phyloP scores from a whole-genome alignment of 1,140 invertebrate genomes.

The Macrocentrus cingulum region DNA sequence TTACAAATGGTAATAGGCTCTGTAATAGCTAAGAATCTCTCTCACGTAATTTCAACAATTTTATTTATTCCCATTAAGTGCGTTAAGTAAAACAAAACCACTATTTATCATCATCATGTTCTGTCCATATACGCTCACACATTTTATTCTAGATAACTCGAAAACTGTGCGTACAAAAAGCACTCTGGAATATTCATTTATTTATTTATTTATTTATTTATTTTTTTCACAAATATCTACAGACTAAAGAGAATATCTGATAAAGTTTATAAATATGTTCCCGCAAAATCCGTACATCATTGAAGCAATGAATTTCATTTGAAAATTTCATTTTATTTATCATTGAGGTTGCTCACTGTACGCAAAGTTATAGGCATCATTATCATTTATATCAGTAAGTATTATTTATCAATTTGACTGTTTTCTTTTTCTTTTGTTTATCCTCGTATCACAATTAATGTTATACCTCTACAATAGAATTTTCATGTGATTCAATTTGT shows the following conservation, averaged over 20 bases:
- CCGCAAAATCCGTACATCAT: not conserved
- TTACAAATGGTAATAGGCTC: slow-evolving; percentile 20
- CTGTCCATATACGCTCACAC: not conserved
- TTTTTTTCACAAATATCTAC: no score
- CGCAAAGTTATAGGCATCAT: slow-evolving; percentile 31
- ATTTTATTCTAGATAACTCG: slow-evolving; percentile 4
- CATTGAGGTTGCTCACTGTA: slow-evolving; percentile 27
- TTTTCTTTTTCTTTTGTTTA: slow-evolving; percentile 27
- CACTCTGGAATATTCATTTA: not conserved
- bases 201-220: slow-evolving; percentile 1
- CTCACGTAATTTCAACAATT: not conserved
- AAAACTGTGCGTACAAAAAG: slow-evolving; percentile 19
- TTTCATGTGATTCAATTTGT: slow-evolving; percentile 28
- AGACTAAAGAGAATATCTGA: not conserved
- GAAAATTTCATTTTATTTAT: not conserved
- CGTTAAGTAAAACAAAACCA: slow-evolving; percentile 1
- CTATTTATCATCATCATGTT: not conserved
- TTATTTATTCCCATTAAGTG: slow-evolving; percentile 12
- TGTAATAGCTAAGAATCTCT: slow-evolving; percentile 14
- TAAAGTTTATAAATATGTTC: slow-evolving; percentile 8
- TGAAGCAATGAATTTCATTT: not conserved
- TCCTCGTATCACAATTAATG: slow-evolving; percentile 44
- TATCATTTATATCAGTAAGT: not conserved
- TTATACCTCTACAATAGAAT: slow-evolving; percentile 42
- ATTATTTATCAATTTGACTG: slow-evolving; percentile 2